phyloP scores from a whole-genome alignment of 2,797 vertebrate species.

The Capromys pilorides region DNA sequence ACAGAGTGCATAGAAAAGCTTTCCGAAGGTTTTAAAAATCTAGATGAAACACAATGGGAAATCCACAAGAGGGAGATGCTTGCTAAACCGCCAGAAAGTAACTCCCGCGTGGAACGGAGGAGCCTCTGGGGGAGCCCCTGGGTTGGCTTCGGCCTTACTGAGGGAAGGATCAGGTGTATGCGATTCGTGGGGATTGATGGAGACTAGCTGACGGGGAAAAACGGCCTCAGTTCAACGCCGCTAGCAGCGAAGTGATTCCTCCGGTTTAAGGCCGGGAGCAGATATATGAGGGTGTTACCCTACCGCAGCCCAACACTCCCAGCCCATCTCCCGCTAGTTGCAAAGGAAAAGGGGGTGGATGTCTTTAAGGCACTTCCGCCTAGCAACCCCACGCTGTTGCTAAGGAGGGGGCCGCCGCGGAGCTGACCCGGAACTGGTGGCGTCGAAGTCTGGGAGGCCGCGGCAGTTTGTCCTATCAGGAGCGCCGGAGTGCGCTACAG shows the following conservation, averaged over 20 bases:
- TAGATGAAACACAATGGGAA: conserved; percentile 59
- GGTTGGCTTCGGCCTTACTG: neutral
- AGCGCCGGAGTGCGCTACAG: neutral
- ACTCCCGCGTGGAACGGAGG: neutral
- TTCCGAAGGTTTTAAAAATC: neutral
- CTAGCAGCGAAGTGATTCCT: neutral
- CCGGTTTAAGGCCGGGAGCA: neutral
- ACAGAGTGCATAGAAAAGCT: conserved; percentile 12
- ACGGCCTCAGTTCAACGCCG: neutral
- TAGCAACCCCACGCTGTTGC: conserved; percentile 86
- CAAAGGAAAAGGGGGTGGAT: conserved; percentile 34
- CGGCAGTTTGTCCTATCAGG: conserved; percentile 65
- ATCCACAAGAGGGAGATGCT: conserved; percentile 78
- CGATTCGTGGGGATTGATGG: neutral
- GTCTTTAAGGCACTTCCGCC: conserved; percentile 77
- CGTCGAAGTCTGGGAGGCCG: neutral
- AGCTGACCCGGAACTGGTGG: conserved; percentile 79
- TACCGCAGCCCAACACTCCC: neutral
- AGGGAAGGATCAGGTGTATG: neutral
- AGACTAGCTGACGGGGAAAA: neutral
- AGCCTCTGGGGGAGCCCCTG: neutral
- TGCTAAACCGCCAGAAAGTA: conserved; percentile 46
- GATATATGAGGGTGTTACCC: neutral
- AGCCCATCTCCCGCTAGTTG: neutral
- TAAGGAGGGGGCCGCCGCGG: conserved; percentile 62